Base-by-base conservation (phyloP, 2,797 vertebrate genomes). In the Acanthurus tractus region DNA sequence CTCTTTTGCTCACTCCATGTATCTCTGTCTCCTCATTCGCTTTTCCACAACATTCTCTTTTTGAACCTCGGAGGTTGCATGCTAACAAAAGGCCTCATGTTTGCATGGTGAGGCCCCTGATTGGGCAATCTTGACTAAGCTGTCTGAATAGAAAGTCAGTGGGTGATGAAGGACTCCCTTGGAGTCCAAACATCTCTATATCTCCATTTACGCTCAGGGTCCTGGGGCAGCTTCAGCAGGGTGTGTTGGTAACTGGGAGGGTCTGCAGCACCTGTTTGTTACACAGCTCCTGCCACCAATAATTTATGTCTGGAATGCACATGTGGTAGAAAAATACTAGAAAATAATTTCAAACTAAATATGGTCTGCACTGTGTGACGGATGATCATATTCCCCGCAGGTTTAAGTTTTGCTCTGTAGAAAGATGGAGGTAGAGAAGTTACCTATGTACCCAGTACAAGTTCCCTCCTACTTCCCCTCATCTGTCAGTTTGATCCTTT, bases 11-110 rank as follows among this genome's bases (percentile, higher is more conserved):
- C 76, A 74, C 82, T 82, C 69, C 68, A 87, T 76, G 81, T 65
- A 84, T 87, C 84, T 84, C 76, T 82, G 76, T 83, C 85, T 86
- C 74, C 88, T 87, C 85, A 71, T 86, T 83, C 78, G 84, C 70
- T 80, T 86, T 80, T 86, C 79, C 79, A 75, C 84, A 86, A 87
- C 81, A 86, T 89, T 92, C 85, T 78, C 82, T 91, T 89, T 91
- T 91, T 87, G 83, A 88, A 83, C 72, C 88, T 79, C 13, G 10
- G 82, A 88, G 78, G 83, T 88, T 89, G 90, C 87, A 68, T 86
- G 84, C 88, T 92, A 86, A 95, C 94, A 95, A 95, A 95, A 93
- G 94, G 89, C 90, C 89, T 94, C 87, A 89, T 95, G 92, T 95
- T 95, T 95, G 94, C 89, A 88, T 79, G 90, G 90, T 81, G 94